Evolutionary conservation across 2,797 vertebrate genomes (phyloP), one percentile per base, ranked within the genome.

Genomic region (Leptatherina wallacei): DNA sequence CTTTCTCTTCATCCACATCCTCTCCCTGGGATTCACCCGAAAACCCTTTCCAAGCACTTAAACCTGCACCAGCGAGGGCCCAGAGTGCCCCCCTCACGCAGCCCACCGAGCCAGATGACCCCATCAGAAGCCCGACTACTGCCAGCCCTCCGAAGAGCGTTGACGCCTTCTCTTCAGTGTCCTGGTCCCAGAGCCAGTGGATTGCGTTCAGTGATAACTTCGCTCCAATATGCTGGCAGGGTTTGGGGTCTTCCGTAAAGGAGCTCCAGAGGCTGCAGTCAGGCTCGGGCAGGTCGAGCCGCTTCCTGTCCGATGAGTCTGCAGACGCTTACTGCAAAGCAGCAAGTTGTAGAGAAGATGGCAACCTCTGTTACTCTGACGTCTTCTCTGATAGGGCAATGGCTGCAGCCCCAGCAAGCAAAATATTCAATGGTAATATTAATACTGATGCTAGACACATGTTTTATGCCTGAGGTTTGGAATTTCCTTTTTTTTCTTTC

Each of bases 181-280:
- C 90, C 72, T 91, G 85, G 92, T 94, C 92, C 61, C 95, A 94
- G 73, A 95, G 88, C 91, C 94, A 95, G 81, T 96, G 95, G 94
- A 94, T 96, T 56, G 95, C 93, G 79, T 96, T 96, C 91, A 92
- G 90, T 60, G 94, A 95, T 82, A 87, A 92, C 69, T 87, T 91
- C 52, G 76, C 89, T 67, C 87, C 78, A 24, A 65, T 89, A 64
- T 91, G 75, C 69, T 78, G 32, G 22, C 89, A 47, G 52, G 75
- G 74, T 47, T 65, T 86, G n/a, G 81, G 85, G 83, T 40, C 61
- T 0, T 71, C 88, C 6, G 85, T 51, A 62, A 93, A 92, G 83
- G 92, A 93, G 22, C 81, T 81, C 70, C 89, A 88, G 49, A 91
- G 85, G 87, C 85, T 79, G n/a, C 88, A 65, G 78, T 89, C 91